Evolutionary conservation across 2,888 invertebrate species (phyloP).

Genomic region (Pterostichus madidus): DNA sequence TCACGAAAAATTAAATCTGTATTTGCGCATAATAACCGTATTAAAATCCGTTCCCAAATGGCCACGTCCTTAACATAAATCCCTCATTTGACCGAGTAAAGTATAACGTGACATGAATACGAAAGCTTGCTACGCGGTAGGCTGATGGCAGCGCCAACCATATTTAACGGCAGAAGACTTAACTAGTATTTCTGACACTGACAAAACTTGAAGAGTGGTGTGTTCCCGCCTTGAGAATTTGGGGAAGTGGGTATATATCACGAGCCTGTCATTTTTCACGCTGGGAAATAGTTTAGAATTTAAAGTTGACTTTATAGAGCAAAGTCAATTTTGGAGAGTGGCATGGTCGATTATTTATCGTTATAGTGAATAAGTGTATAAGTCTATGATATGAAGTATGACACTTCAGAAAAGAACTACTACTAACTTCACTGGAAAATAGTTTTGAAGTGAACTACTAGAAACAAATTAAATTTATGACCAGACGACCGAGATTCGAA

Average conservation of each 20-base stretch:
- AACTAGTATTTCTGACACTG: not conserved
- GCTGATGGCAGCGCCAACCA: not conserved
- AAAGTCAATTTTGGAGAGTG: constrained; percentile 24
- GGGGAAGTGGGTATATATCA: not conserved
- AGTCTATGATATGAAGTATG: no score
- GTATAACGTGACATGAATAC: constrained; percentile 17
- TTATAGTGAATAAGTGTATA: not conserved
- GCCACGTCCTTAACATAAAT: constrained; percentile 38
- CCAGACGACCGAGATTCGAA: no score
- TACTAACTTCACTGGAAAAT: no score
- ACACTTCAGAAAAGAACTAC: no score
- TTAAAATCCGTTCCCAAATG: constrained; percentile 4
- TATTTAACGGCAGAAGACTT: not conserved
- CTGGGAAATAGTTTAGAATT: not conserved
- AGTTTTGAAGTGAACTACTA: no score
- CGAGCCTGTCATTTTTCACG: not conserved
- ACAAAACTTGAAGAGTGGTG: not conserved
- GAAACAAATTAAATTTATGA: no score
- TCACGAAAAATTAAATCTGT: not conserved
- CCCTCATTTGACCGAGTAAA: constrained; percentile 2
- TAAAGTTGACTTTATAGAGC: not conserved
- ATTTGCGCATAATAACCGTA: not conserved
- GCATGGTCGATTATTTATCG: not conserved
- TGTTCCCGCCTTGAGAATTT: not conserved
- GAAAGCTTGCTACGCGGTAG: not conserved